Conservation (phyloP, 2,113 vertebrate genomes). For the Casuarius casuarius region DNA sequence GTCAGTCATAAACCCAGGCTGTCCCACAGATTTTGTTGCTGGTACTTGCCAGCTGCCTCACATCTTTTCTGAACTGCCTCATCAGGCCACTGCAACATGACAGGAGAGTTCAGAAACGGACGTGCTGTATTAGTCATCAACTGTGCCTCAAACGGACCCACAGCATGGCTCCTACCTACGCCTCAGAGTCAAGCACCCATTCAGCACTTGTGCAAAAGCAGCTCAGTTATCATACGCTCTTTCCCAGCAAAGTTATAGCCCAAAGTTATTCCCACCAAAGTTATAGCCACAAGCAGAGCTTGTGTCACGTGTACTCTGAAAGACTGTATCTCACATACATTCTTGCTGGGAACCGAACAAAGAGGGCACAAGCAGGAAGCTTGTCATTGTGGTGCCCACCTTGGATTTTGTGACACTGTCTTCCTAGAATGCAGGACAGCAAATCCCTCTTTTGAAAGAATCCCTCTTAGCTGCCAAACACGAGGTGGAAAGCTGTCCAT, state of each 20-base stretch:
- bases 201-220: not conserved
- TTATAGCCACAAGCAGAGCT: not conserved
- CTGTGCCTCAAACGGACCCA: not conserved
- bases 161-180: not conserved
- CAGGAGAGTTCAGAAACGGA: not conserved
- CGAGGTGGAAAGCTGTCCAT: not conserved
- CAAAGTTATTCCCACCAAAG: not conserved
- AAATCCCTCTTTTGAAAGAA: not conserved
- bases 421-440: not conserved
- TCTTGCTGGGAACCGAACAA: not conserved
- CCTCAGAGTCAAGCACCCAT: not conserved
- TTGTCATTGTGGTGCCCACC: not conserved
- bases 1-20: not conserved
- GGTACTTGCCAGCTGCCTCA: not conserved
- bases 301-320: not conserved
- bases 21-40: not conserved
- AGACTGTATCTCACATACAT: no score
- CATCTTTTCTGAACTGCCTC: not conserved
- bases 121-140: not conserved
- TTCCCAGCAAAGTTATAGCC: not conserved
- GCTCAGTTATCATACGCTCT: not conserved
- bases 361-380: not conserved
- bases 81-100: not conserved
- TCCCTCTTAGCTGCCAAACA: not conserved
- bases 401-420: not conserved